phyloP scores from a whole-genome alignment of 2,888 invertebrate genomes.

The Ichneumoninae sp. region DNA sequence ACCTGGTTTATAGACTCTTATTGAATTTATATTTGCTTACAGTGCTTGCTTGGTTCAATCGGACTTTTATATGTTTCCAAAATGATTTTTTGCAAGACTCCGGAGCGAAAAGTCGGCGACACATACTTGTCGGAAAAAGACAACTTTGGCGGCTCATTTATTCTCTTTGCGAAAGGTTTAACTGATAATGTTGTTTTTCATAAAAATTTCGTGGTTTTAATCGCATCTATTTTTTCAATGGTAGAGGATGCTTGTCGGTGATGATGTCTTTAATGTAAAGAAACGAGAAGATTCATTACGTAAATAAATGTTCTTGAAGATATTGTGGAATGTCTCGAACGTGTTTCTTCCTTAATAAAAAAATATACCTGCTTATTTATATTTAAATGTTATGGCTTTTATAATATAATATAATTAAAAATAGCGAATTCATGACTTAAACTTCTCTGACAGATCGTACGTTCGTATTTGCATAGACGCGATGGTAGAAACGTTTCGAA shows the following conservation, averaged over 20 bases:
- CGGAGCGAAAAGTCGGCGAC: constrained; percentile 33
- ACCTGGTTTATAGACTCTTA: constrained; percentile 49
- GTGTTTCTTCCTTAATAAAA: no score
- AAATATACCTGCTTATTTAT: no score
- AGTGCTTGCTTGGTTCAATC: background rate
- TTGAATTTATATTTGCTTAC: constrained; percentile 46
- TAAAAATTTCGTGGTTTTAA: background rate
- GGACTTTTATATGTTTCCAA: background rate
- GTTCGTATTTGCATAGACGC: background rate
- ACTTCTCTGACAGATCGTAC: background rate
- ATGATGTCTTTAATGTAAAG: background rate
- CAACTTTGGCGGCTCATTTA: constrained; percentile 7
- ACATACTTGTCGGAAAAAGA: constrained; percentile 25
- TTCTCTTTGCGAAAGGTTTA: background rate
- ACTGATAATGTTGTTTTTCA: background rate
- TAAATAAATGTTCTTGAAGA: no score
- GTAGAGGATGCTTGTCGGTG: background rate
- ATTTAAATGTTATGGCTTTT: no score
- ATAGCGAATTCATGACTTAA: no score
- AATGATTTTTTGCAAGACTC: background rate
- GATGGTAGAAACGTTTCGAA: background rate
- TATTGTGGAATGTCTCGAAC: no score
- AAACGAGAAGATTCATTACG: no score
- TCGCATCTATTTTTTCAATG: background rate
- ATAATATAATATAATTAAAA: no score